Conservation (phyloP, 2,888 invertebrate genomes). For the Pimpla rufipes region DNA sequence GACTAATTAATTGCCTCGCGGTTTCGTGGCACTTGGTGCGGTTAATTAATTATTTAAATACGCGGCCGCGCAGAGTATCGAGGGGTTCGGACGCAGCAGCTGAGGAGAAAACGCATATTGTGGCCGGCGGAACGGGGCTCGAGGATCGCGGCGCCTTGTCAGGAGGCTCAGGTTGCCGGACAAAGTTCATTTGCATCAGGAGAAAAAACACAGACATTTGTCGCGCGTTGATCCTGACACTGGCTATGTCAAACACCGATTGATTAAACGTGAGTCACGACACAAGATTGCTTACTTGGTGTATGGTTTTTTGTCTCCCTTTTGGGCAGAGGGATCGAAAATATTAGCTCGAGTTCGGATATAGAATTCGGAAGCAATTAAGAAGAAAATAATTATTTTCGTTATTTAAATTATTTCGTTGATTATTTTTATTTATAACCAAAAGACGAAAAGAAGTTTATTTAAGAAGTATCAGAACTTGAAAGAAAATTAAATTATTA, state of each 20-base stretch:
- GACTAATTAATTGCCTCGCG: conserved; percentile 53
- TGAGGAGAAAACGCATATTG: conserved; percentile 6
- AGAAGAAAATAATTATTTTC: neutral
- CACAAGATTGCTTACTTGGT: neutral
- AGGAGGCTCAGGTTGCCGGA: conserved; percentile 20
- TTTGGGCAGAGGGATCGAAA: neutral
- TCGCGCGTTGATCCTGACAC: conserved; percentile 22
- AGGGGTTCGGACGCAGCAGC: conserved; percentile 40
- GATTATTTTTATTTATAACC: neutral
- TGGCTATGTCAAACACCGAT: conserved; percentile 71
- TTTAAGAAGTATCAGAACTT: no score
- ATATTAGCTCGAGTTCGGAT: neutral
- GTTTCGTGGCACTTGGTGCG: conserved; percentile 46
- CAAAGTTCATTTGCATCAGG: conserved; percentile 21
- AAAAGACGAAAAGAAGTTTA: no score
- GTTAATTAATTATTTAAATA: conserved; percentile 73
- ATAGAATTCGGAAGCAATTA: neutral
- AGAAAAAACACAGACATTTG: conserved; percentile 1
- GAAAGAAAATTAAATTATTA: no score
- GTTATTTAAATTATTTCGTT: neutral
- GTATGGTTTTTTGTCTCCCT: neutral
- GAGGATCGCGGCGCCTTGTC: conserved; percentile 55
- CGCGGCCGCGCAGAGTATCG: no score
- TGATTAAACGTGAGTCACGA: conserved; percentile 79
- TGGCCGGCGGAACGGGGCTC: conserved; percentile 64